Conservation (phyloP, 1,140 invertebrate genomes). For the Bombus waltoni region DNA sequence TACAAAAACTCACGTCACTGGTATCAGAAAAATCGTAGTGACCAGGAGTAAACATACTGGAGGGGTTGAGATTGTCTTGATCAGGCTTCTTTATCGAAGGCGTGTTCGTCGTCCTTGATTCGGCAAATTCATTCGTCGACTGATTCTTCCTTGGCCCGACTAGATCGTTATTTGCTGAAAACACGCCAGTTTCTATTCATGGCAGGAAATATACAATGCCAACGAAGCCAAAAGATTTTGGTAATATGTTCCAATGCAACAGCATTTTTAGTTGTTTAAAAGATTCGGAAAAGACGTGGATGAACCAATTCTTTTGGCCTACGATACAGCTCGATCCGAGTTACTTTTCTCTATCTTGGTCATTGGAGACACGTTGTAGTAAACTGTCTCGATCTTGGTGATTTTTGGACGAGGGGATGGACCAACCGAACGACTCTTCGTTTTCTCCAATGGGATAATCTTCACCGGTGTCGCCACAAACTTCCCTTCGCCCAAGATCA, state of each 20-base stretch:
- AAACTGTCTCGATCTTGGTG: conserved; percentile 32
- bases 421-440: not conserved
- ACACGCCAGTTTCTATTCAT: not conserved
- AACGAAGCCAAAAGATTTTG: not conserved
- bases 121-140: not conserved
- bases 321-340: no score
- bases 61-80: not conserved
- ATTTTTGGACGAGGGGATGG: not conserved
- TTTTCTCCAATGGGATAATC: not conserved
- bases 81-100: not conserved
- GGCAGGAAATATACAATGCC: not conserved
- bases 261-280: not conserved
- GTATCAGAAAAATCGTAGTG: conserved; percentile 31
- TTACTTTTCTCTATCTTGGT: not conserved
- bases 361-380: conserved; percentile 4
- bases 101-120: not conserved
- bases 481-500: not conserved
- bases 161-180: not conserved
- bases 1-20: conserved; percentile 38
- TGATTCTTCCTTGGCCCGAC: not conserved
- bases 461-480: not conserved
- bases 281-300: not conserved
- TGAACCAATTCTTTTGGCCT: not conserved
- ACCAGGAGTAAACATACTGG: conserved; percentile 21
- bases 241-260: no score